These are phyloP conservation scores for Oligia fasciuncula DNA, from an alignment of 2,888 invertebrate genomes.

Conservation along the genomic window DNA sequence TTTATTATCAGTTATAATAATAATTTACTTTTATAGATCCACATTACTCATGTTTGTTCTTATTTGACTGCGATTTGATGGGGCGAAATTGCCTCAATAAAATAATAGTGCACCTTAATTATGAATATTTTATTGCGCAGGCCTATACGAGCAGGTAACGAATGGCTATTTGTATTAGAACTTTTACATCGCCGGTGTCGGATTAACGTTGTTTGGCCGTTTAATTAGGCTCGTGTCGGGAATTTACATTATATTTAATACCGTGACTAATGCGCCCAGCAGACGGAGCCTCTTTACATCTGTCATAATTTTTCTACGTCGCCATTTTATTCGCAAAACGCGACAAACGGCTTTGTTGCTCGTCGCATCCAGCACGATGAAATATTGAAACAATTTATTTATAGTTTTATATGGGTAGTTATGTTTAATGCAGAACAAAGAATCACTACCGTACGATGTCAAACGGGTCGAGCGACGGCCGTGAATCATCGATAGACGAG, in stretches of 20 bases:
- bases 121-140: slow-evolving; percentile 74
- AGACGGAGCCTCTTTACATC: slow-evolving; percentile 80
- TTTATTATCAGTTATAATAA: slow-evolving; percentile 90
- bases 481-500: slow-evolving; percentile 78
- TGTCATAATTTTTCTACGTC: slow-evolving; percentile 90
- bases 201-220: slow-evolving; percentile 80
- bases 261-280: slow-evolving; percentile 84
- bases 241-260: slow-evolving; percentile 85
- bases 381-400: slow-evolving; percentile 84
- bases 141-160: slow-evolving; percentile 65
- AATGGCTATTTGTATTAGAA: slow-evolving; percentile 76
- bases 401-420: slow-evolving; percentile 75
- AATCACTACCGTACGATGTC: slow-evolving; percentile 75
- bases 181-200: slow-evolving; percentile 72
- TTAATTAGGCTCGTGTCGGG: slow-evolving; percentile 81
- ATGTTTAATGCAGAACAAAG: slow-evolving; percentile 73
- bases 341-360: slow-evolving; percentile 85
- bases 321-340: slow-evolving; percentile 86
- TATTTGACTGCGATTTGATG: slow-evolving; percentile 87
- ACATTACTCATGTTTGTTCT: slow-evolving; percentile 89
- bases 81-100: slow-evolving; percentile 84
- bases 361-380: slow-evolving; percentile 74
- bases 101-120: slow-evolving; percentile 82
- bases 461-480: slow-evolving; percentile 65
- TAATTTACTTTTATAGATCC: slow-evolving; percentile 89